These are phyloP conservation scores for Phorcus lineatus DNA, from an alignment of 2,888 invertebrate species.

Conservation along the genomic window DNA sequence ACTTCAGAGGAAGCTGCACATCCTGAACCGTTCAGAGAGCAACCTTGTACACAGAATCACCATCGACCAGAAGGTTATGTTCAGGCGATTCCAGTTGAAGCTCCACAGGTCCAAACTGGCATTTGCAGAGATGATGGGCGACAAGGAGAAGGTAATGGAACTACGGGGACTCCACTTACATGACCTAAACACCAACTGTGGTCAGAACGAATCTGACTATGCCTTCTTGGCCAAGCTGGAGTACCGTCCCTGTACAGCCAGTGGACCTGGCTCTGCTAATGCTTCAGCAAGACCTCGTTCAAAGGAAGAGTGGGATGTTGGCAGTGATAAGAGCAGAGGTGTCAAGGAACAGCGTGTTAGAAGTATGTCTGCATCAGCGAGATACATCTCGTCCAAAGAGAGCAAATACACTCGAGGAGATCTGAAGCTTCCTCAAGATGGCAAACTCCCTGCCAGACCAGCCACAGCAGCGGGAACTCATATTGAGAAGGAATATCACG, in stretches of 20 bases:
- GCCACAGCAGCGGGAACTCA: conserved; percentile 17
- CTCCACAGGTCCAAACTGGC: conserved; percentile 57
- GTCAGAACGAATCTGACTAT: conserved; percentile 52
- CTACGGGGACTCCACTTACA: conserved; percentile 51
- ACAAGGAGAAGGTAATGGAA: conserved; percentile 51
- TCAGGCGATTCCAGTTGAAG: conserved; percentile 55
- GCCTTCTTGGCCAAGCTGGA: conserved; percentile 54
- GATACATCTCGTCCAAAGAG: background rate
- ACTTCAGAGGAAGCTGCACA: conserved; percentile 51
- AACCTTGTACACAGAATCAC: conserved; percentile 56
- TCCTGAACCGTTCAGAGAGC: conserved; percentile 53
- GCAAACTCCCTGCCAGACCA: conserved; percentile 8
- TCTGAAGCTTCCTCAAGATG: background rate
- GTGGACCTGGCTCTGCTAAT: background rate
- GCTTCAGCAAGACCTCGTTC: background rate
- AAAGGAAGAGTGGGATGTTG: conserved; percentile 30
- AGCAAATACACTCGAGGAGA: background rate
- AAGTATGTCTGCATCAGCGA: background rate
- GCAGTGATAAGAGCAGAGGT: conserved; percentile 22
- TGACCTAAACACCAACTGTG: conserved; percentile 53
- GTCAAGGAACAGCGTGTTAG: conserved; percentile 23
- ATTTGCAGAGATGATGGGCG: conserved; percentile 53
- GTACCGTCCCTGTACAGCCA: conserved; percentile 41
- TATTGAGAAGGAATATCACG: background rate
- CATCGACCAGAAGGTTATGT: conserved; percentile 61